Conservation (phyloP, 2,888 invertebrate species). For the Tanypteryx hageni region DNA sequence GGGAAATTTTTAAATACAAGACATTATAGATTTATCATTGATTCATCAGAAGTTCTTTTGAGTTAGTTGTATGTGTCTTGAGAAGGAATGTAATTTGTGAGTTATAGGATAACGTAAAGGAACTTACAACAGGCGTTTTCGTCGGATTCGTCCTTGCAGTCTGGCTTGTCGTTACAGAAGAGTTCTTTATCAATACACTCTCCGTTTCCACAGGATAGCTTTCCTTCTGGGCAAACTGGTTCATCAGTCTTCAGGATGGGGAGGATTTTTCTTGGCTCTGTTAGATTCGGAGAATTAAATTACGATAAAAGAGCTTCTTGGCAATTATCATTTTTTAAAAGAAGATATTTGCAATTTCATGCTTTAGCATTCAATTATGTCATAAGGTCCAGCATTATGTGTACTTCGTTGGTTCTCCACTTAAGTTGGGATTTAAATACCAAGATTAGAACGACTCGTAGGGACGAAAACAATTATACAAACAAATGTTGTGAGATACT, state of each 20-base stretch:
- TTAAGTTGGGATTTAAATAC: too few relatives aligned
- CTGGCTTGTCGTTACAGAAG: conserved; percentile 95
- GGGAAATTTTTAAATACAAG: too few relatives aligned
- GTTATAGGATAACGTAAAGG: background rate
- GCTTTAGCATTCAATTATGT: background rate
- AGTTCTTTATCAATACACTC: conserved; percentile 94
- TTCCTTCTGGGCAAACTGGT: conserved; percentile 93
- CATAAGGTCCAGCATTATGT: too few relatives aligned
- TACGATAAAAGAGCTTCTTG: background rate
- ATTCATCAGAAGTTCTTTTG: too few relatives aligned
- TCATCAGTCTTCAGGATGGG: conserved; percentile 95
- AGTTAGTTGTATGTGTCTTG: too few relatives aligned
- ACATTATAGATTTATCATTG: too few relatives aligned
- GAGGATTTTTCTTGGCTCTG: conserved; percentile 93
- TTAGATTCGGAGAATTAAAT: conserved; percentile 46
- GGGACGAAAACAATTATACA: too few relatives aligned
- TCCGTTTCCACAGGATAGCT: conserved; percentile 93
- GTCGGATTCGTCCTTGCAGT: conserved; percentile 96
- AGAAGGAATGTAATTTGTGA: too few relatives aligned
- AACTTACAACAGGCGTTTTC: conserved; percentile 96
- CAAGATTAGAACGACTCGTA: too few relatives aligned
- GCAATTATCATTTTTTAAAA: background rate
- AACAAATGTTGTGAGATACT: too few relatives aligned
- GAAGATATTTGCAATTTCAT: background rate
- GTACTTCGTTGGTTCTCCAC: too few relatives aligned